Base-by-base conservation (phyloP, 2,113 vertebrate genomes). In the Nothobranchius kuhntae region DNA sequence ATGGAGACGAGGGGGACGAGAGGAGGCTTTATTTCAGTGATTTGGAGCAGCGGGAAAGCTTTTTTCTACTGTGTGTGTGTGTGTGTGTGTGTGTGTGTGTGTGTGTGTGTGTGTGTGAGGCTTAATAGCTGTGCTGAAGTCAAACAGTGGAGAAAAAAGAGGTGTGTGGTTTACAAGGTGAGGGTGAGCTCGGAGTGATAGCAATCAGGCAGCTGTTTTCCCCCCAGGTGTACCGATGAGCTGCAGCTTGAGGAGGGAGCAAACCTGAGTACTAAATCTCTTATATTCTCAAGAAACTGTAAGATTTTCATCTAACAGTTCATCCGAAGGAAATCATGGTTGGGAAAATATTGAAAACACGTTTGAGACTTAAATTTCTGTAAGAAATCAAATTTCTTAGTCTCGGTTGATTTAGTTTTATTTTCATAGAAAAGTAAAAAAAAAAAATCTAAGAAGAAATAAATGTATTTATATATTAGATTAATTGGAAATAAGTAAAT, bases 201-300 rank as follows among this genome's bases (percentile, higher is more conserved):
- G 75, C 4, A 67, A 84, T 84, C 86, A 75, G 54, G 69, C 74
- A 76, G 79, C 66, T 74, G 77, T 81, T 78, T 65, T 17, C 13
- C 81, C 81, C 6, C 53, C 78, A 72, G 83, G 47, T 1, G 30
- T 26, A 6, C 46, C 6, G 55, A 45, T 75, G 66, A 66, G 60
- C 63, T 62, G 61, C 61, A 77, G 50, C 17, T 62, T 62, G 42
- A 54, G 45, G 40, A 51, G 52, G 66, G 35, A 71, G 60, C 65
- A 70, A 61, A 69, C 57, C 54, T 35, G 53, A 61, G 30, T 4
- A 30, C 30, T 30, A 55, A 68, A 46, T 45, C 51, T 35, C 48
- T 36, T 62, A 10, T 13, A 24, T 13, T 51, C 3, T 48, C 45
- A 11, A 46, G 1, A 56, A 55, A 15, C 13, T 45, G 10, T 45